These are phyloP conservation scores for Ambastaia sidthimunki DNA, from an alignment of 2,797 vertebrate genomes.

Conservation along the genomic window DNA sequence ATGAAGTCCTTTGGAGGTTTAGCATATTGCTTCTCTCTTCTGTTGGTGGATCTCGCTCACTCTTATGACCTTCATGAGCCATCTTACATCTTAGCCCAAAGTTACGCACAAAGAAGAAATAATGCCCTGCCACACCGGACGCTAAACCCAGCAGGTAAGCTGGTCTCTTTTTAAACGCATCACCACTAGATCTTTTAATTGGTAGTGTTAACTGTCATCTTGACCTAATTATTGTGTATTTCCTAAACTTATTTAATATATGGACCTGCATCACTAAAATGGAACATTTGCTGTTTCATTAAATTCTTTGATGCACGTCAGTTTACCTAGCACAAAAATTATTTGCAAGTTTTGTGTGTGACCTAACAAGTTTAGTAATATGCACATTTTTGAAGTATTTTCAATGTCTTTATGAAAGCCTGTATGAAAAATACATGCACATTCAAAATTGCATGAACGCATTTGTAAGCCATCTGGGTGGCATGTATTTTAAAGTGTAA, in stretches of 20 bases:
- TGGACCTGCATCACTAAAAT: slow-evolving; percentile 17
- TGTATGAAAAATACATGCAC: slow-evolving; percentile 20
- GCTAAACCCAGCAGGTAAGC: slow-evolving; percentile 75
- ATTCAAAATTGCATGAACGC: slow-evolving; percentile 9
- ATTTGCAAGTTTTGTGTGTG: background rate
- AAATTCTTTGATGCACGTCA: slow-evolving; percentile 20
- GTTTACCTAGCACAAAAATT: slow-evolving; percentile 11
- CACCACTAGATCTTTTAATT: background rate
- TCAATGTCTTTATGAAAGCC: slow-evolving; percentile 6
- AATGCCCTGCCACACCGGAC: slow-evolving; percentile 65
- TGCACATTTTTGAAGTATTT: slow-evolving; percentile 20
- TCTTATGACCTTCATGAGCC: slow-evolving; percentile 70
- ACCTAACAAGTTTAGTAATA: background rate
- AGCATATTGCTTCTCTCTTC: slow-evolving; percentile 66
- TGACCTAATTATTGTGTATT: slow-evolving; percentile 1
- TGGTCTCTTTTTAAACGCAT: background rate
- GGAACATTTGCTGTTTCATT: slow-evolving; percentile 37
- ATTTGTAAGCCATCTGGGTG: slow-evolving; percentile 8
- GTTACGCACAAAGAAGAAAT: slow-evolving; percentile 71
- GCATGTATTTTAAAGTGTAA: slow-evolving; percentile 19
- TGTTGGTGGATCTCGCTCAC: slow-evolving; percentile 68
- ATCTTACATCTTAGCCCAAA: slow-evolving; percentile 66
- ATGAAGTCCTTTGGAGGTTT: slow-evolving; percentile 72
- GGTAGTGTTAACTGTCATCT: background rate
- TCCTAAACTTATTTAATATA: slow-evolving; percentile 3